phyloP scores from a whole-genome alignment of 2,113 vertebrate genomes.

The Channa maculata region DNA sequence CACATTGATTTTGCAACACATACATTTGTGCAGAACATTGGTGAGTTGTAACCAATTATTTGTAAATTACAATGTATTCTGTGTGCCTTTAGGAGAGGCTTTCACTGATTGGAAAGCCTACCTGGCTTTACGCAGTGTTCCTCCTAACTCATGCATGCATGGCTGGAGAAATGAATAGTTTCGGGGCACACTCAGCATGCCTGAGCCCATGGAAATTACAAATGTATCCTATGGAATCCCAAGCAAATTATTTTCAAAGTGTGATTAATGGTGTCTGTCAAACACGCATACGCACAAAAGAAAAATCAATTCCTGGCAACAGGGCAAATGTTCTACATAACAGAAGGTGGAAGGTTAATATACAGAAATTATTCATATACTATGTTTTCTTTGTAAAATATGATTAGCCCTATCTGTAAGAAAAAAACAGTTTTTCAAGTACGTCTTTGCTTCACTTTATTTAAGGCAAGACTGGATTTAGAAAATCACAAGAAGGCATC shows the following conservation, averaged over 20 bases:
- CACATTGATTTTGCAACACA: no score
- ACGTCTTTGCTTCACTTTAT: no score
- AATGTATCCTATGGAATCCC: constrained; percentile 68
- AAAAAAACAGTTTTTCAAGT: no score
- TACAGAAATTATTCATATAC: constrained; percentile 27
- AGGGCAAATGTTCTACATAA: constrained; percentile 58
- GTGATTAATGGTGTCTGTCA: constrained; percentile 78
- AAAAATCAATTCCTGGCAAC: constrained; percentile 58
- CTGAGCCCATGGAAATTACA: constrained; percentile 74
- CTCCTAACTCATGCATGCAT: constrained; percentile 71
- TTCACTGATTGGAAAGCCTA: constrained; percentile 55
- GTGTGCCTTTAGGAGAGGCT: constrained; percentile 22
- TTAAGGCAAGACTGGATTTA: constrained; percentile 20
- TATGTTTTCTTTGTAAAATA: no score
- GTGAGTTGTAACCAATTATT: constrained; percentile 49
- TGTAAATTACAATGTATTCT: constrained; percentile 52
- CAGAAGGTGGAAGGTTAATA: constrained; percentile 49
- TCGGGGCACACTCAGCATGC: constrained; percentile 58
- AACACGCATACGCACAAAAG: constrained; percentile 32
- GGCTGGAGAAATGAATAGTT: constrained; percentile 65
- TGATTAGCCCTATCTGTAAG: no score
- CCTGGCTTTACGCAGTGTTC: constrained; percentile 60
- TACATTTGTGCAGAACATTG: not conserved
- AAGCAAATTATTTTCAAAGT: constrained; percentile 78
- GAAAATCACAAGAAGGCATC: constrained; percentile 29